Percentiles rank a stretch among this genome's conserved stretches.
Evolutionary conservation across 2,797 vertebrate species (phyloP).

Genomic region (Spea hammondii): DNA sequence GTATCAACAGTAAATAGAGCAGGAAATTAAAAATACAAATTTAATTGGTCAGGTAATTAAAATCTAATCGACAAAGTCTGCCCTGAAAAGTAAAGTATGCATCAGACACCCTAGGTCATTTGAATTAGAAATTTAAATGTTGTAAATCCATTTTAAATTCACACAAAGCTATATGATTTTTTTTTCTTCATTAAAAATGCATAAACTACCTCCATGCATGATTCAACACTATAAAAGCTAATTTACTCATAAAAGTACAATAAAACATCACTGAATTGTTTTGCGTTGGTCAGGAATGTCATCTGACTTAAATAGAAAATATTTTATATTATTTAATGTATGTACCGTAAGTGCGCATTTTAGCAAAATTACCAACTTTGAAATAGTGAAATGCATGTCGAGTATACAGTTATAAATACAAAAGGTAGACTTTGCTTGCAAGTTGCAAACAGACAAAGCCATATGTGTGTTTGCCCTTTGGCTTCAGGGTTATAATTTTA

Average conservation of each 20-base stretch:
- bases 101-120: conserved; percentile 53
- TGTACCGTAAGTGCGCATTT: too few species aligned
- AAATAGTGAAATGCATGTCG: too few species aligned
- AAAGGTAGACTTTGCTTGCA: too few species aligned
- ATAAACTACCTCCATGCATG: conserved; percentile 60
- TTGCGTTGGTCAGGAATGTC: conserved; percentile 17
- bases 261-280: conserved; percentile 17
- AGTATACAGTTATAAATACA: too few species aligned
- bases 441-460: too few species aligned
- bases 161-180: conserved; percentile 52
- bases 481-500: too few species aligned
- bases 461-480: too few species aligned
- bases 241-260: conserved; percentile 43
- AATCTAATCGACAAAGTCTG: conserved; percentile 56
- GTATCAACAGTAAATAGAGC: conserved; percentile 48
- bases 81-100: conserved; percentile 55
- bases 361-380: too few species aligned
- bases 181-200: conserved; percentile 53
- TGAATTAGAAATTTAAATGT: conserved; percentile 49
- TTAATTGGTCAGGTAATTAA: conserved; percentile 62
- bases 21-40: conserved; percentile 61
- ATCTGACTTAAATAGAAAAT: not conserved
- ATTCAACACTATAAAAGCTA: conserved; percentile 49
- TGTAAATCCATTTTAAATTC: conserved; percentile 55
- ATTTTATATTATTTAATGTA: too few species aligned